phyloP scores from a whole-genome alignment of 1,140 invertebrate genomes.

The Tetramorium alpestre region DNA sequence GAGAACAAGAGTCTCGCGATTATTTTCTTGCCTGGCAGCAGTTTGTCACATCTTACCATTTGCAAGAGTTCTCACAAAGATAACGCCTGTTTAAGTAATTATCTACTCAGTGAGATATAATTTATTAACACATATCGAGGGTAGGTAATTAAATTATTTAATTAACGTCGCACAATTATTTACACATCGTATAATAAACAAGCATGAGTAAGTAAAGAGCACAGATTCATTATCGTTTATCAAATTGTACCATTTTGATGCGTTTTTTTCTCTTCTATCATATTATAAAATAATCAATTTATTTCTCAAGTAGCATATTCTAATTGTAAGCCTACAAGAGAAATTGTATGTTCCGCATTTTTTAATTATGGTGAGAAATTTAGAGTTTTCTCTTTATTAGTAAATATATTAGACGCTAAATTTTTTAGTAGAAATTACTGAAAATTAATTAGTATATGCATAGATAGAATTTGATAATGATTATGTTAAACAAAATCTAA shows the following conservation, averaged over 20 bases:
- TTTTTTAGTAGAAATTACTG: background rate
- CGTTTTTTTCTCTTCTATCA: background rate
- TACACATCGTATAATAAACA: background rate
- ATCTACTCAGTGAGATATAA: background rate
- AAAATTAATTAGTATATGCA: background rate
- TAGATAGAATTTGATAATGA: background rate
- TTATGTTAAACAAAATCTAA: background rate
- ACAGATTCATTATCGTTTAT: background rate
- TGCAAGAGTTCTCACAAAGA: background rate
- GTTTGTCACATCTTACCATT: background rate
- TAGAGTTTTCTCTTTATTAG: background rate
- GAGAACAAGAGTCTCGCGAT: background rate
- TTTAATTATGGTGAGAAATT: background rate
- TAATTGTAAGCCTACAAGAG: background rate
- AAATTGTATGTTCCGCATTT: background rate
- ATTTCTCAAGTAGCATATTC: background rate
- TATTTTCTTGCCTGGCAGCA: background rate
- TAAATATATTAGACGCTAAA: background rate
- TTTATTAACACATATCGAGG: background rate
- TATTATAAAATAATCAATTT: background rate
- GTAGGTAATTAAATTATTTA: constrained; percentile 13
- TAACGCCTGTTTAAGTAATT: background rate
- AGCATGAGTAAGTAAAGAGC: background rate
- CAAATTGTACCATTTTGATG: background rate
- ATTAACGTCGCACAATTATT: background rate